Evolutionary conservation across 1,140 invertebrate genomes (phyloP).

Genomic region (Leptinotarsa texana): DNA sequence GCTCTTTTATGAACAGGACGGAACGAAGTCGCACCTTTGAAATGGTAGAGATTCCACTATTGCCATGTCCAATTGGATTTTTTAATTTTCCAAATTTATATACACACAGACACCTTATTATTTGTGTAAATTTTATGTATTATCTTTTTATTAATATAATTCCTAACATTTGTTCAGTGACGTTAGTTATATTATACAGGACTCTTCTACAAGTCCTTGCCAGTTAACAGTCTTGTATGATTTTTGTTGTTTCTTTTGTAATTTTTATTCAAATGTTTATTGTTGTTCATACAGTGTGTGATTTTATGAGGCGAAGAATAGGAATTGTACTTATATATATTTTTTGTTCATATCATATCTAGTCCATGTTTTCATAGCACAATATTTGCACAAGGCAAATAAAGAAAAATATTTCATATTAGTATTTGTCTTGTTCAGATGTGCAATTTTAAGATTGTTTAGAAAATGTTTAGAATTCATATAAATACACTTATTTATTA

Average conservation of each 20-base stretch:
- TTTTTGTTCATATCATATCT: constrained; percentile 29
- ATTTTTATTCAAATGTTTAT: constrained; percentile 29
- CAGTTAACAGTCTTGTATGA: constrained; percentile 2
- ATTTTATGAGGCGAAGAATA: constrained; percentile 19
- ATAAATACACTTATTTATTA: constrained; percentile 35
- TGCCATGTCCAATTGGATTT: neutral
- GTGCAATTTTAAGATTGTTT: constrained; percentile 24
- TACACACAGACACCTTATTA: constrained; percentile 25
- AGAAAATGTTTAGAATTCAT: constrained; percentile 20
- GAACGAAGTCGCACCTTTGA: constrained; percentile 61
- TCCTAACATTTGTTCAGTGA: constrained; percentile 8
- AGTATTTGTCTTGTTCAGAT: constrained; percentile 12
- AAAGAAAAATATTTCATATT: neutral
- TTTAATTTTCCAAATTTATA: constrained; percentile 29
- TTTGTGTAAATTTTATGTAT: constrained; percentile 26
- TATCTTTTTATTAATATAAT: constrained; percentile 26
- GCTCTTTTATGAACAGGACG: constrained; percentile 86
- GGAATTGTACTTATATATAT: constrained; percentile 28
- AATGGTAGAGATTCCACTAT: constrained; percentile 6
- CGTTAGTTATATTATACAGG: constrained; percentile 19
- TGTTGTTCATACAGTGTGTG: constrained; percentile 22
- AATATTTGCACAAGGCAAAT: constrained; percentile 14
- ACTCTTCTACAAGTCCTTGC: constrained; percentile 23
- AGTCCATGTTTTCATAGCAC: constrained; percentile 25
- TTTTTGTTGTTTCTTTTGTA: constrained; percentile 27